Conservation (phyloP, 2,113 vertebrate genomes). For the Hemichromis elongatus region DNA sequence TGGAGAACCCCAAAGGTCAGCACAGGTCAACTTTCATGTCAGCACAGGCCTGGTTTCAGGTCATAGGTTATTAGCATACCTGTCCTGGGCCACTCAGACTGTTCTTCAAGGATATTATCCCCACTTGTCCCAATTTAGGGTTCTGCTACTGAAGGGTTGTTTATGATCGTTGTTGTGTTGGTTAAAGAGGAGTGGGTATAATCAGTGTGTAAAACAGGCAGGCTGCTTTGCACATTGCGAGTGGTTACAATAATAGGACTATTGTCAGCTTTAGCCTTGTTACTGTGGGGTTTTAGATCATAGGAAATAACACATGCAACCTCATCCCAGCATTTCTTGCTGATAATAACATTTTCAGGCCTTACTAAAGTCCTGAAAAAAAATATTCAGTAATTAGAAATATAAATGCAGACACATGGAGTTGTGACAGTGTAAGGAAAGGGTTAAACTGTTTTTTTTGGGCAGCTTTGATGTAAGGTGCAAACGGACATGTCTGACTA, state of each 20-base stretch:
- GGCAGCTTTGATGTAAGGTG: background rate
- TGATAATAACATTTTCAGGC: background rate
- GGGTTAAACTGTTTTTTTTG: background rate
- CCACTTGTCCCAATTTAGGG: conserved; percentile 72
- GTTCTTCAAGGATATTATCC: conserved; percentile 66
- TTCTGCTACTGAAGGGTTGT: conserved; percentile 40
- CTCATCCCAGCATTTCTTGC: conserved; percentile 1
- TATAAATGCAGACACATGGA: background rate
- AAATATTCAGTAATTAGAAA: background rate
- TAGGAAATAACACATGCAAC: conserved; percentile 36
- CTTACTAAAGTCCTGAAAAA: background rate
- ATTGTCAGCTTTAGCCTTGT: background rate
- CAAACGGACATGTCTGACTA: background rate
- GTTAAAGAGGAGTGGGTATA: conserved; percentile 25
- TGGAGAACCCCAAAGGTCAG: conserved; percentile 37
- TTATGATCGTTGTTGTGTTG: conserved; percentile 44
- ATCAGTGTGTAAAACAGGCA: conserved; percentile 24
- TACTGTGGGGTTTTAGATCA: background rate
- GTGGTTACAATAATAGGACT: conserved; percentile 1
- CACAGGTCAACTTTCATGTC: conserved; percentile 68
- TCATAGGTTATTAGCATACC: conserved; percentile 70
- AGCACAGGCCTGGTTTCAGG: conserved; percentile 41
- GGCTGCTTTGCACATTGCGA: background rate
- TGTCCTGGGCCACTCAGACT: conserved; percentile 59
- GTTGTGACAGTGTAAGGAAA: background rate